A percentile compares a stretch with the other conserved stretches of the same genome.
Evolutionary conservation across 2,113 vertebrate genomes (phyloP).

Genomic region (Microcebus ravelobensis): DNA sequence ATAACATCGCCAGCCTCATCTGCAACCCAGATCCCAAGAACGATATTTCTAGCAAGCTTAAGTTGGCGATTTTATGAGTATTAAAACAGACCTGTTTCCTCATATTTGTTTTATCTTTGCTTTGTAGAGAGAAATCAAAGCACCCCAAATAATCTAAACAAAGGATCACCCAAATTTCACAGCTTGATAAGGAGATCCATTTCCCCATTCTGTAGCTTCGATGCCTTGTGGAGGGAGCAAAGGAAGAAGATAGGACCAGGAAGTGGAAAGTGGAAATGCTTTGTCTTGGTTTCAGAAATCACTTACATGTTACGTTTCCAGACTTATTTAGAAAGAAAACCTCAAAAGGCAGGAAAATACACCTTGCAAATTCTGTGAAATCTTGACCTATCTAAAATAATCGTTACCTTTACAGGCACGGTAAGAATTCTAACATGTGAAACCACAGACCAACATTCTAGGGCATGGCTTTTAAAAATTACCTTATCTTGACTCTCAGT

Average conservation of each 20-base stretch:
- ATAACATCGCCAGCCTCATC: not conserved
- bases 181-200: not conserved
- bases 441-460: slow-evolving; percentile 52
- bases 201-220: not conserved
- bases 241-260: not conserved
- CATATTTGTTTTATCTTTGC: slow-evolving; percentile 25
- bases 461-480: slow-evolving; percentile 52
- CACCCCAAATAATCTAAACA: not conserved
- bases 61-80: not conserved
- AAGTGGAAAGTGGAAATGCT: slow-evolving; percentile 40
- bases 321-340: slow-evolving; percentile 21
- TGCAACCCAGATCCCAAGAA: not conserved
- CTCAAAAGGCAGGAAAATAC: slow-evolving; percentile 68
- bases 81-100: not conserved
- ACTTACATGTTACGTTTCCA: not conserved
- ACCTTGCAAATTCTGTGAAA: not conserved
- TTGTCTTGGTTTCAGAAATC: slow-evolving; percentile 53
- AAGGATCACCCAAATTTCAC: not conserved
- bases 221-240: not conserved
- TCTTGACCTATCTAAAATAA: slow-evolving; percentile 62
- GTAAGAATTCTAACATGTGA: slow-evolving; percentile 43
- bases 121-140: slow-evolving; percentile 42
- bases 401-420: slow-evolving; percentile 53
- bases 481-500: not conserved
- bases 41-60: not conserved